Evolutionary conservation across 2,113 vertebrate species (phyloP).

Genomic region (Polyodon spathula): DNA sequence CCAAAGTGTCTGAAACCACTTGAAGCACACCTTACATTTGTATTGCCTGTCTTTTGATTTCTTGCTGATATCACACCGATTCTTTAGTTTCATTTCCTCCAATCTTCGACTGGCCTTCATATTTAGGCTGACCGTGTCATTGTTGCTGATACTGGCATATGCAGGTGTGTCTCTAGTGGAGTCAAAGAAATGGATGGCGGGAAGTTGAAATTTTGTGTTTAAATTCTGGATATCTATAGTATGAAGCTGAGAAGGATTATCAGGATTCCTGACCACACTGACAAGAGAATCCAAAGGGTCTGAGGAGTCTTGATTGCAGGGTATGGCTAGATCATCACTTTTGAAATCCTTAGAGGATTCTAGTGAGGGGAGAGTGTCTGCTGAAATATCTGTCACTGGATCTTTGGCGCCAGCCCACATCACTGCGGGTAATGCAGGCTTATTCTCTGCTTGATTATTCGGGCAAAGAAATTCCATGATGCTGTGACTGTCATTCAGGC

Average conservation of each 20-base stretch:
- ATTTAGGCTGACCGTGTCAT: constrained; percentile 22
- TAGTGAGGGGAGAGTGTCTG: constrained; percentile 29
- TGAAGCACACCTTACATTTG: constrained; percentile 93
- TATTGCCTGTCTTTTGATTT: constrained; percentile 78
- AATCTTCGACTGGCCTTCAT: constrained; percentile 41
- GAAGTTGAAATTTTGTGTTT: constrained; percentile 61
- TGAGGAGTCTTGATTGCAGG: constrained; percentile 34
- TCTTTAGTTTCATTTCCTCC: constrained; percentile 49
- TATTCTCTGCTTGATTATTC: constrained; percentile 34
- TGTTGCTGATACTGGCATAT: constrained; percentile 19
- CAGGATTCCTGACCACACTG: constrained; percentile 24
- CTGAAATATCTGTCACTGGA: constrained; percentile 27
- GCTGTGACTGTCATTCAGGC: constrained; percentile 30
- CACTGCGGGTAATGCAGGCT: constrained; percentile 26
- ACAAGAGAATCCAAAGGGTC: constrained; percentile 38
- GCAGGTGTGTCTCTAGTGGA: constrained; percentile 48
- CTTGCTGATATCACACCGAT: constrained; percentile 45
- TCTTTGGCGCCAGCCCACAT: constrained; percentile 53
- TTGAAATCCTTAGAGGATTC: constrained; percentile 40
- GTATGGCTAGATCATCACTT: constrained; percentile 32
- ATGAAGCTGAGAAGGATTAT: constrained; percentile 43
- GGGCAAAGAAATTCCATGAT: constrained; percentile 41
- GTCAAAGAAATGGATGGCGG: constrained; percentile 62
- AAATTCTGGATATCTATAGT: constrained; percentile 64
- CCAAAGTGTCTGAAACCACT: constrained; percentile 80